Evolutionary conservation across 2,888 invertebrate species (phyloP), one percentile per base, ranked within the genome.

Genomic region (Sphaeridia pumilis): DNA sequence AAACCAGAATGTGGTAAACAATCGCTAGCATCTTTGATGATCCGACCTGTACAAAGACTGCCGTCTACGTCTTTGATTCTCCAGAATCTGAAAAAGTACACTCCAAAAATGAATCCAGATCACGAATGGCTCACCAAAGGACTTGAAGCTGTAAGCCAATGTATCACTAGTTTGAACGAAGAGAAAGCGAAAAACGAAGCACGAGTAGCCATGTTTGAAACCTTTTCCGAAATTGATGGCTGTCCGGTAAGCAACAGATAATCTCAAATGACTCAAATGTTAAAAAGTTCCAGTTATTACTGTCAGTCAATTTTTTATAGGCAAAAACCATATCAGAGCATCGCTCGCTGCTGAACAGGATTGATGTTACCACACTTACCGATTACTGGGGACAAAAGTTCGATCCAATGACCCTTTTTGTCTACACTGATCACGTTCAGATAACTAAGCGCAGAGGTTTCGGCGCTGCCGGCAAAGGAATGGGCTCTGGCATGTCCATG

Each of bases 211-310:
- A 86, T 97, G 79, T 94, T 98, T 74, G 90, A 93, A 74, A 89
- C 95, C 62, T 88, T 94, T 73, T 92, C 95, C 71, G 94, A 95
- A 70, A 97, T 98, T 67, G 95, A 97, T 70, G 88, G 90, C 71
- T 95, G 94, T 72, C 95, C 97, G 60, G 88, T 88, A 71, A 75
- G 75, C 73, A 52, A 38, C n/a, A n/a, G n/a, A n/a, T n/a, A n/a
- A n/a, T n/a, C n/a, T n/a, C n/a, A n/a, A n/a, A n/a, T n/a, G n/a
- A n/a, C n/a, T n/a, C n/a, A n/a, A n/a, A n/a, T n/a, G n/a, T n/a
- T n/a, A n/a, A n/a, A n/a, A n/a, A n/a, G n/a, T n/a, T n/a, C n/a
- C n/a, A n/a, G n/a, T n/a, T n/a, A n/a, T n/a, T n/a, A n/a, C n/a
- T n/a, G n/a, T n/a, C n/a, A n/a, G n/a, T n/a, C n/a, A n/a, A n/a